Evolutionary conservation across 2,888 invertebrate species (phyloP).

Genomic region (Antheraea assamensis): DNA sequence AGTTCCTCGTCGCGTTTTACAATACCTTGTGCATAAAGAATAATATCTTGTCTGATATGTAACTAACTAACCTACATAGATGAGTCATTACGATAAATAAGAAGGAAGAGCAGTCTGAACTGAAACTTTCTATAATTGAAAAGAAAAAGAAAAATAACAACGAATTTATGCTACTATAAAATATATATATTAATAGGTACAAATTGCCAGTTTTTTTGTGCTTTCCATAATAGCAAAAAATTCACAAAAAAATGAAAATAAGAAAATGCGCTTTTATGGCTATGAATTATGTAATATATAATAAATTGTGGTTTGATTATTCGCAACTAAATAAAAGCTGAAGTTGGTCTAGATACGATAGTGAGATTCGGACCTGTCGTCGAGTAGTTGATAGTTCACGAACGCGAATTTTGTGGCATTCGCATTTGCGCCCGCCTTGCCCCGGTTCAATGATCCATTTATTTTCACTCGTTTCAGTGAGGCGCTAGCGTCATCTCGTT

Average conservation of each 20-base stretch:
- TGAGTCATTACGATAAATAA: too few species aligned
- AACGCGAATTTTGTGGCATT: conserved; percentile 17
- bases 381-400: conserved; percentile 18
- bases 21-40: too few species aligned
- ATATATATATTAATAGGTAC: too few species aligned
- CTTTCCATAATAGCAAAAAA: background rate
- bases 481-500: conserved; percentile 72
- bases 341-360: conserved; percentile 24
- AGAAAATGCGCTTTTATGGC: background rate
- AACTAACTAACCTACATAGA: too few species aligned
- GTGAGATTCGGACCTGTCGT: conserved; percentile 31
- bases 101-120: too few species aligned
- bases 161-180: too few species aligned
- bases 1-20: background rate
- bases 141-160: too few species aligned
- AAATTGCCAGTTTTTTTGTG: background rate
- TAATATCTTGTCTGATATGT: too few species aligned
- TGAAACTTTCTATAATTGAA: too few species aligned
- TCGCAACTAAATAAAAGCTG: conserved; percentile 33
- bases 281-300: background rate
- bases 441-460: conserved; percentile 63
- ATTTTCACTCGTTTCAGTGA: conserved; percentile 61
- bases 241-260: background rate
- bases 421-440: conserved; percentile 25
- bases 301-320: background rate